phyloP scores from a whole-genome alignment of 64 coral and sea anemone species.

The Actinia tenebrosa region DNA sequence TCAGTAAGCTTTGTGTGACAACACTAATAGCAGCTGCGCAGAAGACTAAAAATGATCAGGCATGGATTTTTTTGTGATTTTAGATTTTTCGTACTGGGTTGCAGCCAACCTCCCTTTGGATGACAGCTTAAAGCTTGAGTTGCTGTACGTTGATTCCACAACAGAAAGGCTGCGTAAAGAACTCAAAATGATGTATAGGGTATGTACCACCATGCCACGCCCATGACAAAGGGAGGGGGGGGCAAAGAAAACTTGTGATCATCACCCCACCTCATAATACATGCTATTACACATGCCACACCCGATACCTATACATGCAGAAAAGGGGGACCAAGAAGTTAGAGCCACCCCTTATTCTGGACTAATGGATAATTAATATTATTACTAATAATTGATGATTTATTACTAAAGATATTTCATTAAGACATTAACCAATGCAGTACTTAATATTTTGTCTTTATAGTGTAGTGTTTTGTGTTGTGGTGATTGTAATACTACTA shows the following conservation, averaged over 20 bases:
- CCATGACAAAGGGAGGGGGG: no score
- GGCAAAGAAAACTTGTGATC: no score
- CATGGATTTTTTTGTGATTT: background rate
- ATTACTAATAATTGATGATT: no score
- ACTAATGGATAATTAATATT: no score
- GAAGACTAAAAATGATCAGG: background rate
- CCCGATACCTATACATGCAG: no score
- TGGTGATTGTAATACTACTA: constrained; percentile 67
- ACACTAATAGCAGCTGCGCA: background rate
- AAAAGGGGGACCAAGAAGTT: no score
- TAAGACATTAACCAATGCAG: background rate
- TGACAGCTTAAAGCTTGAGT: constrained; percentile 66
- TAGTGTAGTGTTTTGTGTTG: constrained; percentile 96
- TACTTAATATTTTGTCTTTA: background rate
- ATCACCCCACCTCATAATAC: no score
- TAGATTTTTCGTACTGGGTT: constrained; percentile 99
- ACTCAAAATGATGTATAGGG: constrained; percentile 89
- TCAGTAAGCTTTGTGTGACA: no score
- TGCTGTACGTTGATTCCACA: constrained; percentile 80
- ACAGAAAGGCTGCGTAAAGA: constrained; percentile 87
- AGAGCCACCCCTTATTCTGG: no score
- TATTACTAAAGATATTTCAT: background rate
- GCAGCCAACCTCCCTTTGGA: constrained; percentile 93
- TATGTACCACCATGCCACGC: background rate
- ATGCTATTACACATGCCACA: no score